Evolutionary conservation across 2,797 vertebrate genomes (phyloP), one percentile per base, ranked within the genome.

Genomic region (Alexandromys oeconomus): DNA sequence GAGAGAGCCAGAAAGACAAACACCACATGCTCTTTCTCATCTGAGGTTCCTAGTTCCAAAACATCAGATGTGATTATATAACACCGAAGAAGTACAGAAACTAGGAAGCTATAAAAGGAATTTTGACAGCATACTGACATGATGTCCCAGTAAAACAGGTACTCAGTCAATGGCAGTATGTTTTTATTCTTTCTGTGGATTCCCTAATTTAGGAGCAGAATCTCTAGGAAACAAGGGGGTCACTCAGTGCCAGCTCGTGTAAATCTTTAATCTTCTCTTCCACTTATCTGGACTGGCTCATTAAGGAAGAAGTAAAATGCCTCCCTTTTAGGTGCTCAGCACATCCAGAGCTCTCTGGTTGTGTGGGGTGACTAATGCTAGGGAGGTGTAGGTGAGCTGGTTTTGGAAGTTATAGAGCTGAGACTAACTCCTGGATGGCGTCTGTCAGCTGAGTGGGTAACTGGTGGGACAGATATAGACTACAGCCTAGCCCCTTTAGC

Each of bases 181-280:
- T 74, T 94, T 65, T 46, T 74, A 7, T 67, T 94, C 51, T 94
- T 95, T 65, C 69, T 91, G 74, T 21, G 48, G 48, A 5, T 92
- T 89, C n/a, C 54, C 29, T 67, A 93, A 74, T 31, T 13, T 46
- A 87, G 59, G 10, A 89, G 14, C 12, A 95, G 59, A 46, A 17
- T 79, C 15, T 63, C 46, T 46, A 61, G 40, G 86, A 95, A 92
- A 17, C 69, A 95, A 89, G 25, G 2, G 10, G n/a, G 11, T 79
- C 67, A 40, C 46, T 81, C 57, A 40, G n/a, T n/a, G 23, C 25
- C n/a, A 40, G 78, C 54, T 40, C 23, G 0, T 40, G 23, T 61
- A 61, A 81, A 40, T 29, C 25, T 82, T 61, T 61, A 61, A 61
- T 40, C 59, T 25, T 40, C 14, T 61, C 25, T 31, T 40, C 57